phyloP scores from a whole-genome alignment of 2,113 vertebrate species.

The Oxygymnocypris stewartii region DNA sequence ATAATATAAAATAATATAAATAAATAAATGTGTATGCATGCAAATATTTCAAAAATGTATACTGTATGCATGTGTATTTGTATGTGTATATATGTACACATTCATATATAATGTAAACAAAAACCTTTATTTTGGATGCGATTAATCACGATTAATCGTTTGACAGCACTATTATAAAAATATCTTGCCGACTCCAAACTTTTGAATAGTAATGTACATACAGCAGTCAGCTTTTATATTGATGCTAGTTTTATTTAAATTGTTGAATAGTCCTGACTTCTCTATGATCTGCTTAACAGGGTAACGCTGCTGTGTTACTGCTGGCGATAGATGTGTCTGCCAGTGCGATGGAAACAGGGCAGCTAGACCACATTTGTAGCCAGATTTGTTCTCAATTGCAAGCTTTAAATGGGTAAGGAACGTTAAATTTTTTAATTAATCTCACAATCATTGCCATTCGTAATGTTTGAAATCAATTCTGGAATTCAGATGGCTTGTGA shows the following conservation, averaged over 20 bases:
- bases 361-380: conserved; percentile 70
- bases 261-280: neutral
- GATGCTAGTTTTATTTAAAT: neutral
- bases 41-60: too few relatives aligned
- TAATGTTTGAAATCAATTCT: neutral
- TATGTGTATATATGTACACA: too few relatives aligned
- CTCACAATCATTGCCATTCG: neutral
- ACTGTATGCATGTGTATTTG: too few relatives aligned
- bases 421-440: neutral
- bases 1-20: too few relatives aligned
- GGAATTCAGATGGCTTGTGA: conserved; percentile 8
- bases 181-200: neutral
- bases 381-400: conserved; percentile 67
- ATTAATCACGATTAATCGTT: too few relatives aligned
- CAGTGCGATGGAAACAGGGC: conserved; percentile 69
- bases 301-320: conserved; percentile 69
- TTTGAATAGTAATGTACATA: neutral
- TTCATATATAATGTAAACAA: too few relatives aligned
- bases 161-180: neutral
- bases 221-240: neutral
- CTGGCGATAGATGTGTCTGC: conserved; percentile 76
- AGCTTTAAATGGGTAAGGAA: conserved; percentile 64
- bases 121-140: too few relatives aligned
- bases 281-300: conserved; percentile 53
- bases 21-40: too few relatives aligned